Conservation (phyloP, 2,113 vertebrate species). For the Forbesichthys agassizii region DNA sequence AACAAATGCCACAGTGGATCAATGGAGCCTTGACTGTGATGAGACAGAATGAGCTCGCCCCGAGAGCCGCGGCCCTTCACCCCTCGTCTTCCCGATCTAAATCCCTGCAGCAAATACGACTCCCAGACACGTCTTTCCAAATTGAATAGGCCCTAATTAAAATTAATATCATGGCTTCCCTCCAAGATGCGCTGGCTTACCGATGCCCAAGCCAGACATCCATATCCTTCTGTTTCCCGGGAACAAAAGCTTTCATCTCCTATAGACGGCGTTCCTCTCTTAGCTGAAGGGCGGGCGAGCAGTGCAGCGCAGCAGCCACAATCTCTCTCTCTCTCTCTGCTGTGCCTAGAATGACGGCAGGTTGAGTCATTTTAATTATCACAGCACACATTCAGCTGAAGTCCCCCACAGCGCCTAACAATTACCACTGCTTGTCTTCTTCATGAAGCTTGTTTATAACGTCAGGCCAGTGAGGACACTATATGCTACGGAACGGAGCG, state of each 20-base stretch:
- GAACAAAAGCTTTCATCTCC: slow-evolving; percentile 51
- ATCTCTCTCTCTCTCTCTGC: slow-evolving; percentile 10
- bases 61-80: slow-evolving; percentile 16
- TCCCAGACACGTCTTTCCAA: slow-evolving; percentile 45
- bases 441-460: slow-evolving; percentile 47
- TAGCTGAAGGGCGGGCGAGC: slow-evolving; percentile 53
- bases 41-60: slow-evolving; percentile 55
- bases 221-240: slow-evolving; percentile 34
- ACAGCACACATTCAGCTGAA: slow-evolving; percentile 53
- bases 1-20: slow-evolving; percentile 26
- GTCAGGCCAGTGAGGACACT: slow-evolving; percentile 18
- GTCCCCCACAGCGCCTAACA: slow-evolving; percentile 31
- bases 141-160: slow-evolving; percentile 74
- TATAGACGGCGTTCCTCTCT: slow-evolving; percentile 27
- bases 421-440: slow-evolving; percentile 50
- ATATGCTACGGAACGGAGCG: too few species aligned
- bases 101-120: slow-evolving; percentile 38
- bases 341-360: slow-evolving; percentile 25
- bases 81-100: slow-evolving; percentile 10
- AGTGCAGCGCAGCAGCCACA: slow-evolving; percentile 31
- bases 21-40: slow-evolving; percentile 49
- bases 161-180: slow-evolving; percentile 71
- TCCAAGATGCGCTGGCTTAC: slow-evolving; percentile 37
- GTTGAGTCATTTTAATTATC: slow-evolving; percentile 64
- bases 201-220: slow-evolving; percentile 34